Evolutionary conservation across 2,888 invertebrate genomes (phyloP).

Genomic region (Tetramorium bicarinatum): DNA sequence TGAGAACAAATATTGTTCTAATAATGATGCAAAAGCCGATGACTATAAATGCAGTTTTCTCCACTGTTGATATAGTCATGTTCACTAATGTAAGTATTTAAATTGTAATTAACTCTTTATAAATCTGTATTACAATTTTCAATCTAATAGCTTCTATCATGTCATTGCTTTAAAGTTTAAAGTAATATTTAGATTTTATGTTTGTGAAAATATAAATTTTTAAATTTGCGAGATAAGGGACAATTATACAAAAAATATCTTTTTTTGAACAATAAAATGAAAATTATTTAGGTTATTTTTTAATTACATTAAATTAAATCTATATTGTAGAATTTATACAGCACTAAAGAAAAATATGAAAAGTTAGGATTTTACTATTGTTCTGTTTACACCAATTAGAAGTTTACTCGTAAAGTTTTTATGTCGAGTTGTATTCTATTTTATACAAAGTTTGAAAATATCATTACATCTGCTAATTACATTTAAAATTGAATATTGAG

Average conservation of each 20-base stretch:
- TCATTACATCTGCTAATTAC: too few relatives aligned
- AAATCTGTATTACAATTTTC: neutral
- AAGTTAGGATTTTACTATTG: neutral
- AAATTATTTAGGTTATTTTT: neutral
- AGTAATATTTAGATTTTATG: neutral
- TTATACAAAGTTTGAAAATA: neutral
- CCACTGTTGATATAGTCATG: neutral
- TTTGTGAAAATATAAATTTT: neutral
- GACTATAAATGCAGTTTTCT: neutral
- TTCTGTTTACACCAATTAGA: neutral
- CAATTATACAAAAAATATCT: neutral
- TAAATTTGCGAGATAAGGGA: neutral
- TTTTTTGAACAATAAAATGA: neutral
- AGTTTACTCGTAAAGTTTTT: neutral
- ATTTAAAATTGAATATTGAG: neutral
- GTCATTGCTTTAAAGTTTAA: neutral
- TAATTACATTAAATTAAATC: neutral
- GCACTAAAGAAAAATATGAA: neutral
- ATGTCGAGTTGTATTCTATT: neutral
- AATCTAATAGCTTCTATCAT: too few relatives aligned
- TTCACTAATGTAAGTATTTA: slow-evolving; percentile 14
- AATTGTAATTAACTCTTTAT: neutral
- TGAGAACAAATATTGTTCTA: neutral
- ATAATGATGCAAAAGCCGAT: neutral
- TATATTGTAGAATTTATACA: too few relatives aligned